Evolutionary conservation across 2,113 vertebrate genomes (phyloP).

Genomic region (Chamaetylas fuelleborni): DNA sequence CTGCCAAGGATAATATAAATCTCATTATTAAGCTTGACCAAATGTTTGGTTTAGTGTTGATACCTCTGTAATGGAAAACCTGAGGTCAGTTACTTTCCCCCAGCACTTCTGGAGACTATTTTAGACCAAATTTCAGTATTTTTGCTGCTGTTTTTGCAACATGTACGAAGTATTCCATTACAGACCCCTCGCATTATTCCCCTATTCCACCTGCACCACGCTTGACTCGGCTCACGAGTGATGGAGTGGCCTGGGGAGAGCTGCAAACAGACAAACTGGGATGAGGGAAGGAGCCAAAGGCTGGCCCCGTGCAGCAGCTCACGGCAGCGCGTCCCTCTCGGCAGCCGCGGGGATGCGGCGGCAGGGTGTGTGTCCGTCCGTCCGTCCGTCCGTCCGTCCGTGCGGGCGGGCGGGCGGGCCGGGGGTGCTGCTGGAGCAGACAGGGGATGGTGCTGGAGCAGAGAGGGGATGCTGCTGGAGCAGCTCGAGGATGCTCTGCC

Average conservation of each 20-base stretch:
- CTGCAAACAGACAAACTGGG: rapidly evolving
- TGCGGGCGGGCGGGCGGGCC: background rate
- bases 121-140: background rate
- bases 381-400: background rate
- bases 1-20: background rate
- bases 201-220: rapidly evolving
- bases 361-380: background rate
- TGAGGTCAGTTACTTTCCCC: background rate
- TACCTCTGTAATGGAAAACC: background rate
- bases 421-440: background rate
- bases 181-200: background rate
- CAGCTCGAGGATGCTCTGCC: too few species aligned
- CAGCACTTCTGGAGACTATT: background rate
- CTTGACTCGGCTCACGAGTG: background rate
- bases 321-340: rapidly evolving
- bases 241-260: background rate
- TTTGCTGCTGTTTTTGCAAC: background rate
- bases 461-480: background rate
- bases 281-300: background rate
- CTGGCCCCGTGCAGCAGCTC: background rate
- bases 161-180: background rate
- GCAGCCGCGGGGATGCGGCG: background rate
- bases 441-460: too few species aligned
- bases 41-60: background rate
- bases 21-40: background rate